Conservation (phyloP, 2,797 vertebrate species). For the Poeciliopsis infans region DNA sequence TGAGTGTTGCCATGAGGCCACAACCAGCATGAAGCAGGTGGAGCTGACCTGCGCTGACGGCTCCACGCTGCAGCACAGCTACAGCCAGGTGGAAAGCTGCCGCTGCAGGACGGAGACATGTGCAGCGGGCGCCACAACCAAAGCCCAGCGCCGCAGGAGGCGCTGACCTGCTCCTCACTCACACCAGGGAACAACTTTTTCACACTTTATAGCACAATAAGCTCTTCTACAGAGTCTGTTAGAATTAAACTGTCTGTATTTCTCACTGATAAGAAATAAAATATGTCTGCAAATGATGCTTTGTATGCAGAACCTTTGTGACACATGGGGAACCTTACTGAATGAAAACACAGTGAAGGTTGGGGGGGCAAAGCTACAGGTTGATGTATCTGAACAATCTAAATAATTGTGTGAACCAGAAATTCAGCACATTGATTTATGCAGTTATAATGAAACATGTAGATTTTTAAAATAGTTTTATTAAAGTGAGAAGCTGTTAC, state of each 20-base stretch:
- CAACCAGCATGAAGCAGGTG: conserved; percentile 72
- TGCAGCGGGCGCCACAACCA: rapidly evolving
- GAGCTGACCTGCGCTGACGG: conserved; percentile 79
- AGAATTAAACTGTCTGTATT: conserved; percentile 5
- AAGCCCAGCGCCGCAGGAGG: conserved; percentile 31
- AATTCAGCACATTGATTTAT: neutral
- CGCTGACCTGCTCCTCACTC: conserved; percentile 27
- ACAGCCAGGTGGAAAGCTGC: conserved; percentile 80
- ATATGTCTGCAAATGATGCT: conserved; percentile 1
- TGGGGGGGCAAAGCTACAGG: neutral
- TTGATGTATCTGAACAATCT: neutral
- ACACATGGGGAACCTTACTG: neutral
- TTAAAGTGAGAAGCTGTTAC: no score
- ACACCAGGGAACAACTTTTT: neutral
- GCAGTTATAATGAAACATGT: no score
- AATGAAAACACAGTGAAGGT: neutral
- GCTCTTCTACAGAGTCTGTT: conserved; percentile 17
- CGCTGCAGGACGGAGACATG: conserved; percentile 70
- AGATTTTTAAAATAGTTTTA: no score
- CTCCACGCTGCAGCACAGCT: conserved; percentile 68
- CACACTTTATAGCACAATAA: conserved; percentile 4
- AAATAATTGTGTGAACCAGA: no score
- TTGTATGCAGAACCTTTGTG: neutral
- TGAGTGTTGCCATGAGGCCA: conserved; percentile 86
- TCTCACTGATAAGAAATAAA: neutral